Conservation (phyloP, 2,888 invertebrate species). For the Monoplex corrugatus region DNA sequence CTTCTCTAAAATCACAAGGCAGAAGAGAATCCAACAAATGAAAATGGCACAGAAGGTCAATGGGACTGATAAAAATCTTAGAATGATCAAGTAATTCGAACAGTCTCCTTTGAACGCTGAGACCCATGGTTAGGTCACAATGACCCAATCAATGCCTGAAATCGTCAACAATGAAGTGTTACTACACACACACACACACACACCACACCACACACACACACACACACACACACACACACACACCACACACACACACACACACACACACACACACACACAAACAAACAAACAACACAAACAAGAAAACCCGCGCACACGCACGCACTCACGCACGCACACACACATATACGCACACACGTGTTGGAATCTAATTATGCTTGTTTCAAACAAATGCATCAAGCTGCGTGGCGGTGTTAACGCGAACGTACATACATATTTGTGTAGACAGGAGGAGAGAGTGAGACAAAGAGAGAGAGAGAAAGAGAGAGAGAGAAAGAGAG, state of each 20-base stretch:
- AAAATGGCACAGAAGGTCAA: too few species aligned
- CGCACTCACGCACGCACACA: constrained; percentile 16
- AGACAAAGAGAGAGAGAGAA: not conserved
- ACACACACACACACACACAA: constrained; percentile 9
- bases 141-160: too few species aligned
- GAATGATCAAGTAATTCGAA: too few species aligned
- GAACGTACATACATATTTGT: not conserved
- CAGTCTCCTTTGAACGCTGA: too few species aligned
- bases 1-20: too few species aligned
- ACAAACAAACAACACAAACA: too few species aligned
- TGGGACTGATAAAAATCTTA: too few species aligned
- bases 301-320: not conserved
- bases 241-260: constrained; percentile 7
- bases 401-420: not conserved
- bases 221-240: constrained; percentile 9
- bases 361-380: too few species aligned
- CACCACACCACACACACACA: not conserved
- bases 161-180: too few species aligned
- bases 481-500: not conserved
- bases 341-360: not conserved
- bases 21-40: too few species aligned
- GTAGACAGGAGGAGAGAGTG: not conserved
- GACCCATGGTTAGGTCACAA: too few species aligned
- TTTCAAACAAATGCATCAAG: not conserved
- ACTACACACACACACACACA: not conserved